A percentile compares a stretch with the other conserved stretches of the same genome.
Conservation (phyloP, 2,797 vertebrate species). For the Salmo trutta region DNA sequence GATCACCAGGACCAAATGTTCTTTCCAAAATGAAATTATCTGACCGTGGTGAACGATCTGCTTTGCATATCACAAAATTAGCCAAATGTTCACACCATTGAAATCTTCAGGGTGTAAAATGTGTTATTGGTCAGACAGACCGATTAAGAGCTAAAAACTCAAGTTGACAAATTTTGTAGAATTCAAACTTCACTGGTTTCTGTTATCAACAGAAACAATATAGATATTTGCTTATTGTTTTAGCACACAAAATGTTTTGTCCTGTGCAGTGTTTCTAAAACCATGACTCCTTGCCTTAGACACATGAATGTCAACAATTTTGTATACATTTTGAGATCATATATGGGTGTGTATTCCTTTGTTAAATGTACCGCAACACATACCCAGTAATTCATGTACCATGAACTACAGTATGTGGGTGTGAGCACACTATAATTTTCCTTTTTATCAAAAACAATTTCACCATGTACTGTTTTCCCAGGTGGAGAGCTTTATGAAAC, state of each 20-base stretch:
- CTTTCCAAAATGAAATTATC: constrained; percentile 38
- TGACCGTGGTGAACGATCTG: constrained; percentile 34
- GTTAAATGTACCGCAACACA: not conserved
- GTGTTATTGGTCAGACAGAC: constrained; percentile 19
- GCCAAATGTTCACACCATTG: not conserved
- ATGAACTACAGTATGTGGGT: not conserved
- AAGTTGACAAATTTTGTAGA: not conserved
- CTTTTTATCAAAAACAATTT: not conserved
- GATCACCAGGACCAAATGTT: constrained; percentile 37
- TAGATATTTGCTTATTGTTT: not conserved
- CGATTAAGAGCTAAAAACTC: not conserved
- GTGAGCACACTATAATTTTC: not conserved
- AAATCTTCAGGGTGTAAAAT: not conserved
- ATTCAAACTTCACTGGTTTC: not conserved
- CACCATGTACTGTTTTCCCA: constrained; percentile 52
- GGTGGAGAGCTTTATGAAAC: constrained; percentile 92
- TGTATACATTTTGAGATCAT: not conserved
- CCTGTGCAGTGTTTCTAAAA: not conserved
- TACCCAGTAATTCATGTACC: not conserved
- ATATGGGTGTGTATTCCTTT: not conserved
- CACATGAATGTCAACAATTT: too few relatives aligned
- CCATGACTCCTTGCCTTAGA: too few relatives aligned
- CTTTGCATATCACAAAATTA: constrained; percentile 31
- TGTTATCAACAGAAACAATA: not conserved
- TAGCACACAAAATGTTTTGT: not conserved